A percentile compares a stretch with the other conserved stretches of the same genome.
Evolutionary conservation across 2,113 vertebrate genomes (phyloP).

Genomic region (Ginglymostoma cirratum): DNA sequence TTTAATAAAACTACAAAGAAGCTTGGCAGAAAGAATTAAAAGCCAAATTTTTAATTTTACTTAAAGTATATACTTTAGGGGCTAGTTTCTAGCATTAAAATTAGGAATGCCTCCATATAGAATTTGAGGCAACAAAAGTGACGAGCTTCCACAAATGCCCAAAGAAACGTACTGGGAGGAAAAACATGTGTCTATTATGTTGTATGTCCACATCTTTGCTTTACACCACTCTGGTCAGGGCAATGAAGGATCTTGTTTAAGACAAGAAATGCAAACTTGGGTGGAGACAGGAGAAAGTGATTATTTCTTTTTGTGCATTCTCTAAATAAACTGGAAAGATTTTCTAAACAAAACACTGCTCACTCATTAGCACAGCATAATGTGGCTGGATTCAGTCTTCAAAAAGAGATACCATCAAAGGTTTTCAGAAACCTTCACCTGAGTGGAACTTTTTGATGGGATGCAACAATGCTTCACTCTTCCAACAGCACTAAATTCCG

Average conservation of each 20-base stretch:
- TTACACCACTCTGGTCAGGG: no score
- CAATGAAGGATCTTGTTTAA: neutral
- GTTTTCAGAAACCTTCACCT: neutral
- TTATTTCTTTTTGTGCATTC: conserved; percentile 6
- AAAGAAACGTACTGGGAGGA: neutral
- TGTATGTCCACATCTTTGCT: neutral
- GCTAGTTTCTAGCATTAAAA: neutral
- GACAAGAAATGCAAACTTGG: neutral
- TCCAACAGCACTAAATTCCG: neutral
- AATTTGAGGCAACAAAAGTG: neutral
- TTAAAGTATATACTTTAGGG: neutral
- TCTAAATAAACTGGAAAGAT: conserved; percentile 38
- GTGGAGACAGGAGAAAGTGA: no score
- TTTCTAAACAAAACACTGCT: neutral
- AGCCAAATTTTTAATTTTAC: neutral
- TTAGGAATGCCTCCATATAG: neutral
- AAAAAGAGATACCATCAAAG: neutral
- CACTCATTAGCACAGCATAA: neutral
- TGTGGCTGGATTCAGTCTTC: neutral
- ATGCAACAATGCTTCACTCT: neutral
- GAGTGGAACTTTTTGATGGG: neutral
- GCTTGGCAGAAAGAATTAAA: neutral
- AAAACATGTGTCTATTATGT: neutral
- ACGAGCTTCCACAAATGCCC: neutral
- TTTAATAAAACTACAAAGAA: neutral